phyloP scores from a whole-genome alignment of 2,888 invertebrate genomes.

The Melikaiella ostensackeni region DNA sequence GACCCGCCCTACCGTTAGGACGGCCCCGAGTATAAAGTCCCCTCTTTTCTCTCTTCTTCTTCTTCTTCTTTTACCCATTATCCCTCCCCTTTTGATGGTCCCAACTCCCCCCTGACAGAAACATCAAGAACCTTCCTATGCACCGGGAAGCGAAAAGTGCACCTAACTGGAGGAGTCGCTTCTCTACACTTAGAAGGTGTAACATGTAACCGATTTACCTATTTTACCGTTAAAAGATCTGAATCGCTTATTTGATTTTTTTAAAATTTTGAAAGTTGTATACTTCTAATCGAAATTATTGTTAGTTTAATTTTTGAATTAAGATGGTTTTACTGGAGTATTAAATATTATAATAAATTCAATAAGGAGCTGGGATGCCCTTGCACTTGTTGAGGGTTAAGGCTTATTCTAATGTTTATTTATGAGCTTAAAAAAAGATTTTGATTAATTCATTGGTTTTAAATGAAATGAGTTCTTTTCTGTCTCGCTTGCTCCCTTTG shows the following conservation, averaged over 20 bases:
- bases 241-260: neutral
- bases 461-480: slow-evolving; percentile 23
- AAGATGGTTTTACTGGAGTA: neutral
- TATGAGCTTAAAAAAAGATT: neutral
- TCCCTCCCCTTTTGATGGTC: slow-evolving; percentile 41
- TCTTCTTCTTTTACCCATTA: slow-evolving; percentile 52
- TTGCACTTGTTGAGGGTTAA: no score
- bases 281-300: neutral
- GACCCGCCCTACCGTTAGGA: slow-evolving; percentile 78
- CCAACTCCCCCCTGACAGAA: slow-evolving; percentile 42
- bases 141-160: slow-evolving; percentile 62
- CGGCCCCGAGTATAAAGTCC: slow-evolving; percentile 76
- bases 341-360: neutral
- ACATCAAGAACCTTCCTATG: slow-evolving; percentile 55
- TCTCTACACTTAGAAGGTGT: slow-evolving; percentile 38
- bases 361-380: no score
- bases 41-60: slow-evolving; percentile 57
- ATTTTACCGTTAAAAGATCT: slow-evolving; percentile 39
- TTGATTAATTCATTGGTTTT: neutral
- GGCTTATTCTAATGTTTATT: neutral
- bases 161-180: slow-evolving; percentile 53
- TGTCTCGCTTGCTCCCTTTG: slow-evolving; percentile 17
- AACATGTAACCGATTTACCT: slow-evolving; percentile 40
- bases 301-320: neutral
- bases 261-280: neutral